A percentile compares a stretch with the other conserved stretches of the same genome.
Conservation (phyloP, 2,888 invertebrate species). For the Agriopis aurantiaria region DNA sequence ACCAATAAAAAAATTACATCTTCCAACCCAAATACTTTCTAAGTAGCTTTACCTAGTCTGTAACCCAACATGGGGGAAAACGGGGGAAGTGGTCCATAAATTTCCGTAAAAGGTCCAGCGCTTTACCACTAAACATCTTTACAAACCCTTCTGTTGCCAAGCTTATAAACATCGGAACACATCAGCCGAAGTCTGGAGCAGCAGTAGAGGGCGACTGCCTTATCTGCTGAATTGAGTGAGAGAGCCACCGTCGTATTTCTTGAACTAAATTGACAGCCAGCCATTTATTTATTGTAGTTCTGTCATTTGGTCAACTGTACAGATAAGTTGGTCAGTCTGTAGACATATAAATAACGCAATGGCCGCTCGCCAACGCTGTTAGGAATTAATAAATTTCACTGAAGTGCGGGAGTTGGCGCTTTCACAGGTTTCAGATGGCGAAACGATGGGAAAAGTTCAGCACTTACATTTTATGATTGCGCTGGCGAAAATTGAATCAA, state of each 20-base stretch:
- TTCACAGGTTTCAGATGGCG: constrained; percentile 20
- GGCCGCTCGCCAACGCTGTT: constrained; percentile 44
- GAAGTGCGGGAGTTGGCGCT: constrained; percentile 25
- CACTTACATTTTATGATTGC: constrained; percentile 21
- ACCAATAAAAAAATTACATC: not conserved
- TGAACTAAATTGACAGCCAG: not conserved
- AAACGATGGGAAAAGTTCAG: constrained; percentile 23
- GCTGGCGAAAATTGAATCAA: constrained; percentile 10
- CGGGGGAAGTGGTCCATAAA: constrained; percentile 4
- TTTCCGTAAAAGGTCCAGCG: constrained; percentile 11
- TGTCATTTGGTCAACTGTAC: not conserved
- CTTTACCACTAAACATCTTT: constrained; percentile 12
- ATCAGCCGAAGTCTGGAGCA: constrained; percentile 27
- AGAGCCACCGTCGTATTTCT: not conserved
- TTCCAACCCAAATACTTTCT: not conserved
- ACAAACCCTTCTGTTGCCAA: constrained; percentile 36
- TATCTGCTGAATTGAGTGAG: not conserved
- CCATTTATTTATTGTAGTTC: not conserved
- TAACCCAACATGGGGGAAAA: too few relatives aligned
- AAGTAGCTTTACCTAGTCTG: too few relatives aligned
- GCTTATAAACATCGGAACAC: constrained; percentile 45
- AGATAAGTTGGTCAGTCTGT: constrained; percentile 8
- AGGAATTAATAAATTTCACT: constrained; percentile 39
- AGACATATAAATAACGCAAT: constrained; percentile 51
- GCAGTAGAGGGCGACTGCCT: constrained; percentile 1